phyloP scores from a whole-genome alignment of 2,113 vertebrate genomes.

The Entosphenus tridentatus region DNA sequence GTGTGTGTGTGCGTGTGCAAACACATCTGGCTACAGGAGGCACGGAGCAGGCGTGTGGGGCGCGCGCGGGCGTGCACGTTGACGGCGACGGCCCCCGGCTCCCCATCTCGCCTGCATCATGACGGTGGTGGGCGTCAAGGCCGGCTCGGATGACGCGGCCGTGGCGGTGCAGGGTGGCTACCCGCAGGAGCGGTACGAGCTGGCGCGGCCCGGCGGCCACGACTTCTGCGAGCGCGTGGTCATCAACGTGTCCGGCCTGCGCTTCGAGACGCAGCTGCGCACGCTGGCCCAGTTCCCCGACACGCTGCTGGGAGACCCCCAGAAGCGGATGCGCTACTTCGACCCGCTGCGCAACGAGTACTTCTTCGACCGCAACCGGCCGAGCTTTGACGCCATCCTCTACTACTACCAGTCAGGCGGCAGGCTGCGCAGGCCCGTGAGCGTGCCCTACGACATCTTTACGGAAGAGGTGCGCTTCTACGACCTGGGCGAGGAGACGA shows the following conservation, averaged over 20 bases:
- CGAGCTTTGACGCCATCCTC: conserved; percentile 91
- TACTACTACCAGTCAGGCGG: conserved; percentile 96
- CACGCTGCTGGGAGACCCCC: conserved; percentile 76
- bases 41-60: no score
- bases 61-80: no score
- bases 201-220: conserved; percentile 19
- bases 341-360: conserved; percentile 90
- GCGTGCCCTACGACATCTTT: conserved; percentile 90
- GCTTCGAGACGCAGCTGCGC: conserved; percentile 91
- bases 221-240: conserved; percentile 95
- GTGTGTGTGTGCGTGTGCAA: no score
- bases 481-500: conserved; percentile 84
- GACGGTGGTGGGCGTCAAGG: conserved; percentile 2
- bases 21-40: no score
- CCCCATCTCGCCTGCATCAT: background rate
- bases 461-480: conserved; percentile 96
- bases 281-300: conserved; percentile 89
- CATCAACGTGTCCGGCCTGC: conserved; percentile 87
- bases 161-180: background rate
- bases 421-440: conserved; percentile 61
- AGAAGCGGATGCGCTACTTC: conserved; percentile 94
- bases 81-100: no score
- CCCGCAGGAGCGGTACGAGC: background rate
- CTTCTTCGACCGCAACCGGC: conserved; percentile 88
- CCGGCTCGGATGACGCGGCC: background rate